Base-by-base conservation (phyloP, 2,888 invertebrate species). In the Steinernema carpocapsae region DNA sequence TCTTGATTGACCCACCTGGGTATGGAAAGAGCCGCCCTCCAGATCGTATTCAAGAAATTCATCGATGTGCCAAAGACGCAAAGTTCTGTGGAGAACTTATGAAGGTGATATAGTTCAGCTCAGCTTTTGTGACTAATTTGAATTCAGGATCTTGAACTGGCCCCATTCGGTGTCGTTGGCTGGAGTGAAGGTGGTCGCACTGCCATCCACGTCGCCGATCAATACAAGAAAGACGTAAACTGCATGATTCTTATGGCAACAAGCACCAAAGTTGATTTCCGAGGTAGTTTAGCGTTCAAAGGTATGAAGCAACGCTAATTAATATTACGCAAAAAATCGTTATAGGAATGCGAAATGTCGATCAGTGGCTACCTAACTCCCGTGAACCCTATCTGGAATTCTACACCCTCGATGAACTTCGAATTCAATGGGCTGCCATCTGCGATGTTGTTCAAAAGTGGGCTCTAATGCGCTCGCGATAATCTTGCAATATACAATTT, bases 1-100 rank as follows among this genome's bases (percentile, higher is more conserved):
- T 86, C 17, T 82, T 82, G 73, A 86, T 86, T 45, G 86, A 86
- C 76, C 86, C 86, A 10, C 86, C 86, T 0, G 86, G 86, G 0
- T 86, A 83, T 56, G 85, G 86, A 78, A 74, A 86, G 86, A 10
- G 84, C 81, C 6, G 71, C 7, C 86, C 86, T 0, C 86, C 86
- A 52, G 86, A 86, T 45, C 77, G 86, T 26, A 77, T 78, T 24
- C 86, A 86, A 73, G 85, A 85, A 75, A 82, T 86, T 22, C 80
- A 81, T 70, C 79, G 85, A 45, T 85, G 85, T 75, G 82, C 78
- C 71, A 86, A 84, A 74, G 86, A 86, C 74, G 81, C 84, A 6
- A 78, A 78, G 17, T 84, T 83, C 73, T 83, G 86, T 74, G 29
- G 86, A 52, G 81, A 79, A 48, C 77, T 86, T n/a, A 86, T 86